Evolutionary conservation across 2,113 vertebrate genomes (phyloP).

Genomic region (Sialia sialis): DNA sequence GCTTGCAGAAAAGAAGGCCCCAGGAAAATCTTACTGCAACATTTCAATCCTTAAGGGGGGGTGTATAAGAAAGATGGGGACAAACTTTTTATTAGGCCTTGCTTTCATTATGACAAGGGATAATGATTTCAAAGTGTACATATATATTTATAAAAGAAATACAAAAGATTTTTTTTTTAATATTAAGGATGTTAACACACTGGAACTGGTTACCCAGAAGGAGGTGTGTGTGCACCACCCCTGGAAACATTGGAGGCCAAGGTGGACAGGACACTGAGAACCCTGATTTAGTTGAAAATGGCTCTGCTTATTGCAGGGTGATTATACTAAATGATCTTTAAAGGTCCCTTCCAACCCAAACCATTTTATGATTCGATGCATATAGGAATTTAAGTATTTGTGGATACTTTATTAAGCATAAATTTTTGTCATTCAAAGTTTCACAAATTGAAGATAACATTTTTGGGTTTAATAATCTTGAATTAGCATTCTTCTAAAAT

Average conservation of each 20-base stretch:
- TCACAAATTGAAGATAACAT: neutral
- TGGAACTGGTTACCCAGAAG: neutral
- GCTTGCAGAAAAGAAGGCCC: neutral
- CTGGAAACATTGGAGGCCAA: neutral
- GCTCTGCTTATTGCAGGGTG: neutral
- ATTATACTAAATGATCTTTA: neutral
- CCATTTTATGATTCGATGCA: neutral
- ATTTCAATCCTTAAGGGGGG: neutral
- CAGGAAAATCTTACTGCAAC: fast-evolving
- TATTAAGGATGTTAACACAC: fast-evolving
- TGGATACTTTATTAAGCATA: neutral
- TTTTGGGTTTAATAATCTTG: neutral
- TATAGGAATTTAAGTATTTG: neutral
- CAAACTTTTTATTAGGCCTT: neutral
- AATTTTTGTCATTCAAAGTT: neutral
- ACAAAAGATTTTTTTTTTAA: neutral
- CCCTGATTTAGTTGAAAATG: neutral
- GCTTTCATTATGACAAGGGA: neutral
- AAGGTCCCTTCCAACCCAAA: neutral
- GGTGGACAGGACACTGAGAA: fast-evolving
- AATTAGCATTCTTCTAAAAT: neutral
- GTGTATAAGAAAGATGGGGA: neutral
- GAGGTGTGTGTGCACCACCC: fast-evolving
- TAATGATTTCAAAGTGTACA: neutral
- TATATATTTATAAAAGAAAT: neutral